Conservation (phyloP, 2,113 vertebrate species). For the Cairina moschata region DNA sequence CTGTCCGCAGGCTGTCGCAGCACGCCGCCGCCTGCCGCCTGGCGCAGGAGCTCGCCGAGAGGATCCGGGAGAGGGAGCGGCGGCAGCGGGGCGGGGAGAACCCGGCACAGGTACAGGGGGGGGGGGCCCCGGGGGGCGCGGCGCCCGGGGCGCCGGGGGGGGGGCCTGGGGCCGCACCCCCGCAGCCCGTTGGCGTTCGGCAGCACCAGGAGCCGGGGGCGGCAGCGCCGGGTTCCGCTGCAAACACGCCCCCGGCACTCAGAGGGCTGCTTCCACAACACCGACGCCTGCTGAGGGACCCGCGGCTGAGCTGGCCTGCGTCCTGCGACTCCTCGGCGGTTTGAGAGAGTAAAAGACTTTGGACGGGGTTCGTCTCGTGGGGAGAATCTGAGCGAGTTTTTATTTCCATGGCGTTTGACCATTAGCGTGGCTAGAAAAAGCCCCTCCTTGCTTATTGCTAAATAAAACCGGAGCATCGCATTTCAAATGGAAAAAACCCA, state of each 20-base stretch:
- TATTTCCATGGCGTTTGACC: background rate
- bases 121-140: no score
- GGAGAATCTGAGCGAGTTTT: background rate
- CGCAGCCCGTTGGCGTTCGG: no score
- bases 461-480: background rate
- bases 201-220: no score
- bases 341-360: background rate
- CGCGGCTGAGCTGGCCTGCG: background rate
- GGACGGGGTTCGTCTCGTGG: background rate
- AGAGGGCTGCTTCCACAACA: constrained; percentile 68
- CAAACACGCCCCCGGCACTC: constrained; percentile 49
- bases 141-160: no score
- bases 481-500: background rate
- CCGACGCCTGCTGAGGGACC: constrained; percentile 4
- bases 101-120: constrained; percentile 84
- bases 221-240: constrained; percentile 21
- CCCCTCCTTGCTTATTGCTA: background rate
- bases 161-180: no score
- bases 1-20: constrained; percentile 81
- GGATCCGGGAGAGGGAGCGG: constrained; percentile 88
- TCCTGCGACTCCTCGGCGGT: background rate
- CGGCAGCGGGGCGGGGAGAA: constrained; percentile 89
- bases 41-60: constrained; percentile 93
- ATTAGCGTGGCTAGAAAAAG: background rate
- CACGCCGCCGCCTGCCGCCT: constrained; percentile 87